Percentiles rank a stretch among this genome's conserved stretches.
phyloP scores from a whole-genome alignment of 2,888 invertebrate species.

The Melanophora roralis region DNA sequence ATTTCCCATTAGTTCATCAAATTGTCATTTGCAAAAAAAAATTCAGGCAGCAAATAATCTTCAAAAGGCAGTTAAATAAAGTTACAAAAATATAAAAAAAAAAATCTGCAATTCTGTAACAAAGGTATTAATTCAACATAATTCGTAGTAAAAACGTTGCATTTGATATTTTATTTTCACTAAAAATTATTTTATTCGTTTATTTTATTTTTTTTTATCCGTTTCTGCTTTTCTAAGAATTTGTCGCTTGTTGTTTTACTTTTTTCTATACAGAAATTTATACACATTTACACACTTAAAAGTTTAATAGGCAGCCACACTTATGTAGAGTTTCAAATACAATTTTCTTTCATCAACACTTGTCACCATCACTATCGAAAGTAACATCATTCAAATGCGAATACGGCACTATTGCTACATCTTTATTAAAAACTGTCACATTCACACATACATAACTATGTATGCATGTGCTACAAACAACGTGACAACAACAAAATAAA shows the following conservation, averaged over 20 bases:
- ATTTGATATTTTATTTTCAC: conserved; percentile 59
- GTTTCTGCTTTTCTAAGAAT: too few species aligned
- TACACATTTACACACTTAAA: not conserved
- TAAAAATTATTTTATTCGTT: conserved; percentile 9
- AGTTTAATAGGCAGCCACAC: conserved; percentile 9
- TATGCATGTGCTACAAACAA: conserved; percentile 14
- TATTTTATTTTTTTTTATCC: too few species aligned
- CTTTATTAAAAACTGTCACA: conserved; percentile 3
- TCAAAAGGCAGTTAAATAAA: not conserved
- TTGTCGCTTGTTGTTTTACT: not conserved
- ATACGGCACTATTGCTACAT: conserved; percentile 22
- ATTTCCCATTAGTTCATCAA: conserved; percentile 60
- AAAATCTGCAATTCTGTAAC: conserved; percentile 44
- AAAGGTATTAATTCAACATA: conserved; percentile 57
- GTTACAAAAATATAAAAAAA: not conserved
- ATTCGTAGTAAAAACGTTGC: conserved; percentile 55
- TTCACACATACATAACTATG: conserved; percentile 34
- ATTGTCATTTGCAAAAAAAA: conserved; percentile 51
- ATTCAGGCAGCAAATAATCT: conserved; percentile 8
- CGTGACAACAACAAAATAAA: conserved; percentile 31
- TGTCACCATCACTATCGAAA: conserved; percentile 60
- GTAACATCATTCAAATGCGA: conserved; percentile 59
- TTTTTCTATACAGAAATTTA: conserved; percentile 10
- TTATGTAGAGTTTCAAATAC: conserved; percentile 55
- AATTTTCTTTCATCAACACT: conserved; percentile 62